Percentiles rank a stretch among this genome's conserved stretches.
These are phyloP conservation scores for Novumbra hubbsi DNA, from an alignment of 2,797 vertebrate species.

Conservation along the genomic window DNA sequence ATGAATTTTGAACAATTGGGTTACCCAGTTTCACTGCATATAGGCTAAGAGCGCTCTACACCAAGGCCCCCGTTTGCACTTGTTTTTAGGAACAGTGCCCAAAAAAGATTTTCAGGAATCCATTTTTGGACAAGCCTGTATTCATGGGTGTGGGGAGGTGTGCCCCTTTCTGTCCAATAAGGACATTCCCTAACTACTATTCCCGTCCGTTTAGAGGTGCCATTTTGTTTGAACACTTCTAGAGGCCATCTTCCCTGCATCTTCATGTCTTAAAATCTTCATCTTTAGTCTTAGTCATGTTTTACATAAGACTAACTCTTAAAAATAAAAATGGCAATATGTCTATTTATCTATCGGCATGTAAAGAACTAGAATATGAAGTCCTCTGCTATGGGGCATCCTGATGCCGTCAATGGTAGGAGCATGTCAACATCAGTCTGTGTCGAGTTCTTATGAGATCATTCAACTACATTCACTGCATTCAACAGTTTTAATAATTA, in stretches of 20 bases:
- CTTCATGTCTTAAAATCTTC: too few relatives aligned
- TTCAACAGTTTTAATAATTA: neutral
- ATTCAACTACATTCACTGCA: neutral
- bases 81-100: neutral
- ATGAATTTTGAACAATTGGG: conserved; percentile 8
- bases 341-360: neutral
- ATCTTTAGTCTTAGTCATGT: neutral
- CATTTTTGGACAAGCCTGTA: neutral
- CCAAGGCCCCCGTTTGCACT: neutral
- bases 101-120: neutral
- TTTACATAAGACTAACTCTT: neutral
- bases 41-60: neutral
- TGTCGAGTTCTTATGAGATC: neutral
- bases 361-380: neutral
- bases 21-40: conserved; percentile 15
- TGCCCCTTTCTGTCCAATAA: neutral
- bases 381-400: neutral
- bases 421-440: neutral
- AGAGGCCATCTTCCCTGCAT: neutral
- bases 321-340: neutral
- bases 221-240: neutral
- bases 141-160: neutral
- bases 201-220: neutral
- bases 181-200: neutral
- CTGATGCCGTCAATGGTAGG: neutral